phyloP scores from a whole-genome alignment of 1,140 invertebrate species.

The Aethina tumida region DNA sequence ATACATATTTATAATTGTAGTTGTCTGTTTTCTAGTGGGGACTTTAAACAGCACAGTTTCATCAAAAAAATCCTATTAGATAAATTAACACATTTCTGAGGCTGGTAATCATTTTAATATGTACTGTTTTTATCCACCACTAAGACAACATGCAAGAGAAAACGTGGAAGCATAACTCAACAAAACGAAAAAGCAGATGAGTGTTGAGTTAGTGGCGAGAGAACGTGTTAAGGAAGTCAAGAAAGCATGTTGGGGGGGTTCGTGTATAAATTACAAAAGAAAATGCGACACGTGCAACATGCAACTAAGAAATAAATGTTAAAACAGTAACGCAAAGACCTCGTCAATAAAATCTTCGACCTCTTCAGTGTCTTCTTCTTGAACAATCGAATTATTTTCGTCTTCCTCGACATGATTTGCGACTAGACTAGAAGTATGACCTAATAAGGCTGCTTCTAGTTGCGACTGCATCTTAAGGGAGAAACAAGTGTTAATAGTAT shows the following conservation, averaged over 20 bases:
- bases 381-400: conserved; percentile 40
- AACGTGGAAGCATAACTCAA: conserved; percentile 9
- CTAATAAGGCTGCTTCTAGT: conserved; percentile 35
- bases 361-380: conserved; percentile 45
- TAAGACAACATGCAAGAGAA: no score
- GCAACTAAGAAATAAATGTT: conserved; percentile 5
- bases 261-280: neutral
- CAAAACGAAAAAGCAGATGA: conserved; percentile 14
- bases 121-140: no score
- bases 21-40: conserved; percentile 4
- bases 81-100: no score
- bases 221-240: no score
- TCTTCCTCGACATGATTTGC: conserved; percentile 26
- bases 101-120: no score
- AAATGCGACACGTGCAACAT: conserved; percentile 2
- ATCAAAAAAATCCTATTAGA: conserved; percentile 1
- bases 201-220: no score
- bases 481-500: conserved; percentile 18
- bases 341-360: conserved; percentile 49
- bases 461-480: conserved; percentile 36
- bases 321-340: conserved; percentile 33
- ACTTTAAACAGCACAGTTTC: neutral
- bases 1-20: conserved; percentile 10
- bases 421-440: conserved; percentile 26
- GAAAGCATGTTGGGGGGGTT: no score